These are phyloP conservation scores for rat (Rattus norvegicus) DNA, from an alignment of 2,113 vertebrate genomes.

Conservation along the genomic window GRCr8 NC_086033.1:94848001-94848500, in stretches of 20 bases:
- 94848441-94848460: not conserved
- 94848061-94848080: not conserved
- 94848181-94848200: fast-evolving
- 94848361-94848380: fast-evolving
- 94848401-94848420: not conserved
- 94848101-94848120: not conserved
- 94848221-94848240: not conserved
- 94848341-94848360: not conserved
- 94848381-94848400: not conserved
- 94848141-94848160: too few species aligned
- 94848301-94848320: not conserved
- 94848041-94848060: not conserved
- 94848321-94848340: not conserved
- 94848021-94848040: fast-evolving
- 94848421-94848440: too few species aligned
- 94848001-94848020: not conserved
- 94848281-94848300: not conserved
- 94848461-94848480: not conserved
- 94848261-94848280: too few species aligned
- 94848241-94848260: not conserved
- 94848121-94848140: too few species aligned
- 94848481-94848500: not conserved
- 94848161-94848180: not conserved
- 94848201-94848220: not conserved
- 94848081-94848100: not conserved